Base-by-base conservation (phyloP, 2,888 invertebrate genomes). In the Actias luna region DNA sequence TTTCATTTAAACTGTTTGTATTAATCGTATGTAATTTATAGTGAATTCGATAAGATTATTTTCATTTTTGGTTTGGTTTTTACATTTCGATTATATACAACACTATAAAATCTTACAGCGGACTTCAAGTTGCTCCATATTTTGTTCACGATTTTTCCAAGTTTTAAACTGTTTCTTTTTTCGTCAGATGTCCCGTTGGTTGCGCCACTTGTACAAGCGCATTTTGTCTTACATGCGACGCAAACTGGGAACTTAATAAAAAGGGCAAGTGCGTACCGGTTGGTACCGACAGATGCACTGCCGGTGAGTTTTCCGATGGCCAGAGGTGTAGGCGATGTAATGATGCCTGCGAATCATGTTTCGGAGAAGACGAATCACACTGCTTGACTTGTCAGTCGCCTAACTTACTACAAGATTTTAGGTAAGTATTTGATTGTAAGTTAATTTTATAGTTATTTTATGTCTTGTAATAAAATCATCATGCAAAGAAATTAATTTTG, bases 311-410 rank as follows among this genome's bases (percentile, higher is more conserved):
- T 65, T 94, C 93, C 59, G 94, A 94, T 31, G 94, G 94, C 18
- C 94, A 93, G 52, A 93, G 93, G 58, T 98, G 98, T 82, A 94
- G 94, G 67, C 93, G 94, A 4, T 98, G 98, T 78, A 95, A 97
- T 78, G 93, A 94, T 2, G 95, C 96, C 0, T 98, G 98, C 76
- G 96, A 96, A 68, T 95, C 95, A n/a, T 98, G 98, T 81, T 95
- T 95, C 66, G 97, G 97, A 0, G 94, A 95, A 5, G 94, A 95
- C n/a, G 95, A 95, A 36, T 93, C 93, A 50, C 94, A 95, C 63
- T 97, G 97, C 82, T 87, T 97, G 33, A 95, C 96, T 36, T 97
- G 97, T 75, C 93, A 93, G n/a, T 93, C 94, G 61, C 95, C 97
- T 27, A 92, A 96, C 60, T 92, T 96, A 58, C 92, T 97, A 27